These are phyloP conservation scores for Ophioninae sp. DNA, from an alignment of 2,888 invertebrate genomes.

Conservation along the genomic window DNA sequence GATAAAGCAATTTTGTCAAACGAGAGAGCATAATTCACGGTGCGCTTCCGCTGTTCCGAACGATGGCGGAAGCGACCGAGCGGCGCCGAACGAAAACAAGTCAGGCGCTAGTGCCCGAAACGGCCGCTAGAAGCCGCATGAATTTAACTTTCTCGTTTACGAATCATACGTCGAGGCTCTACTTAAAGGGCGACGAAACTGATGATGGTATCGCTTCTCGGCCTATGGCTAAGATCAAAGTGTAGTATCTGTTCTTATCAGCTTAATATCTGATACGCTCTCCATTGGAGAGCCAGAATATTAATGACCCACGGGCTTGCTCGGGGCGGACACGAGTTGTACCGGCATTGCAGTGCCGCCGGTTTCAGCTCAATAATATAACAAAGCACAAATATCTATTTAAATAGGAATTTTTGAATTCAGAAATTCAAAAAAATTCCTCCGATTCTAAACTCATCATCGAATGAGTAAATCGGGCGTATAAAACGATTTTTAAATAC, in stretches of 20 bases:
- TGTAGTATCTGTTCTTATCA: slow-evolving; percentile 48
- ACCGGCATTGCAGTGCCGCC: slow-evolving; percentile 59
- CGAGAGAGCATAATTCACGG: neutral
- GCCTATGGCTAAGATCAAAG: slow-evolving; percentile 46
- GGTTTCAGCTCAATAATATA: slow-evolving; percentile 55
- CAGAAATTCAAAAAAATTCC: too few species aligned
- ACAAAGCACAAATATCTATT: neutral
- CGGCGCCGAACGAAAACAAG: neutral
- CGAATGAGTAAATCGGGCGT: too few species aligned
- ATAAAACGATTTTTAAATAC: too few species aligned
- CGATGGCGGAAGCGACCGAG: neutral
- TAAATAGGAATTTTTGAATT: neutral
- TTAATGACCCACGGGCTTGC: slow-evolving; percentile 60
- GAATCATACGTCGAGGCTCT: neutral
- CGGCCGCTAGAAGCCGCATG: slow-evolving; percentile 21
- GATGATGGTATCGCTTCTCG: slow-evolving; percentile 14
- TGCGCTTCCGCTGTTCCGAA: neutral
- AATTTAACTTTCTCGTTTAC: neutral
- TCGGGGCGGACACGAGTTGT: slow-evolving; percentile 59
- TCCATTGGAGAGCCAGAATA: slow-evolving; percentile 59
- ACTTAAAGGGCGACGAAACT: neutral
- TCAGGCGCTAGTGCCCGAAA: neutral
- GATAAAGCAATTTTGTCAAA: neutral
- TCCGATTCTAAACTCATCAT: too few species aligned
- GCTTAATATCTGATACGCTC: slow-evolving; percentile 60